Evolutionary conservation across 2,113 vertebrate species (phyloP).

Genomic region (Poeciliopsis prolifica): DNA sequence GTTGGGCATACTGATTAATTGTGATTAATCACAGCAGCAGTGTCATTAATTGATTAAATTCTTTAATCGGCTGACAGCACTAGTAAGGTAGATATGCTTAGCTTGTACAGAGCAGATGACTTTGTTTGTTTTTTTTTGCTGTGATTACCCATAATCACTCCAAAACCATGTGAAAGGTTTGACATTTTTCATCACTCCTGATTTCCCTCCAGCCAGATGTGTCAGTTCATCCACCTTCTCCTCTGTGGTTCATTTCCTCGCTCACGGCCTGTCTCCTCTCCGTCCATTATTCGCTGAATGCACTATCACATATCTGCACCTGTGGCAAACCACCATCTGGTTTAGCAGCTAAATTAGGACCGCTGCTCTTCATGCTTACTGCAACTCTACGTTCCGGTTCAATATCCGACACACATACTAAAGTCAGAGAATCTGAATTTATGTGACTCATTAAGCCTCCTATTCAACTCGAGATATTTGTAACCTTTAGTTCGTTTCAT

Average conservation of each 20-base stretch:
- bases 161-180: neutral
- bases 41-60: too few relatives aligned
- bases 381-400: conserved; percentile 28
- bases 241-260: conserved; percentile 25
- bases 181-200: conserved; percentile 10
- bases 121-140: neutral
- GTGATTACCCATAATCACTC: conserved; percentile 15
- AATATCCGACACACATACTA: conserved; percentile 54
- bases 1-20: too few relatives aligned
- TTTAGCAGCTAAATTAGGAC: conserved; percentile 56
- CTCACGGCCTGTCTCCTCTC: conserved; percentile 23
- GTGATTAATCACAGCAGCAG: too few relatives aligned
- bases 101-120: neutral
- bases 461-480: conserved; percentile 23
- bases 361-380: conserved; percentile 59
- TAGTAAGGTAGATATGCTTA: neutral
- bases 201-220: conserved; percentile 18
- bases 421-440: conserved; percentile 56
- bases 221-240: conserved; percentile 33
- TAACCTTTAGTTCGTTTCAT: conserved; percentile 4
- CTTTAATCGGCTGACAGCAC: too few relatives aligned
- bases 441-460: conserved; percentile 54
- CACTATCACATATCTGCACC: conserved; percentile 59
- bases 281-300: conserved; percentile 49
- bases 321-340: conserved; percentile 68